phyloP scores from a whole-genome alignment of 1,140 invertebrate genomes.

The Drosophila santomea region DNA sequence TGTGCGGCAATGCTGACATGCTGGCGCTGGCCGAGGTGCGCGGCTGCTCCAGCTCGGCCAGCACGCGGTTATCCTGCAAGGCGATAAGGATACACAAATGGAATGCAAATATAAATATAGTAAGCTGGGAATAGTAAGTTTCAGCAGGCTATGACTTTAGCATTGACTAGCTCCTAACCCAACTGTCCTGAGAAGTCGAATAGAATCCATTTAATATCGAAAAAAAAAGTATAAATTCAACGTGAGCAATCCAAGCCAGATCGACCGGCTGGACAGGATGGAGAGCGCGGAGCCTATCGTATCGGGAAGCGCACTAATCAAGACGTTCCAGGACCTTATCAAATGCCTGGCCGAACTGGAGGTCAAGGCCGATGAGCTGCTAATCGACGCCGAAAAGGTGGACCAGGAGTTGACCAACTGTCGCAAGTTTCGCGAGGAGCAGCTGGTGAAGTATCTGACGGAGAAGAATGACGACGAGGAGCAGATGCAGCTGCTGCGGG shows the following conservation, averaged over 20 bases:
- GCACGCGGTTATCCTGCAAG: slow-evolving; percentile 89
- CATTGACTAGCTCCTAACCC: not conserved
- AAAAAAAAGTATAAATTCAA: slow-evolving; percentile 41
- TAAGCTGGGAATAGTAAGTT: not conserved
- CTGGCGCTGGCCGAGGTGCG: slow-evolving; percentile 86
- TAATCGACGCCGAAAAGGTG: slow-evolving; percentile 22
- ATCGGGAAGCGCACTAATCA: slow-evolving; percentile 6
- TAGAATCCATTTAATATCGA: not conserved
- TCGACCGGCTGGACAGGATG: slow-evolving; percentile 17
- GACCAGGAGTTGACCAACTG: slow-evolving; percentile 33
- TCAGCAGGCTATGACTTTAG: not conserved
- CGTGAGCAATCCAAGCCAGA: slow-evolving; percentile 10
- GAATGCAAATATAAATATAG: too few species aligned
- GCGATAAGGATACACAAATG: not conserved
- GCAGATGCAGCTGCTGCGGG: slow-evolving; percentile 48
- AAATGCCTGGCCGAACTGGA: slow-evolving; percentile 28
- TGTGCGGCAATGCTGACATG: slow-evolving; percentile 79
- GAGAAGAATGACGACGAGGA: slow-evolving; percentile 36
- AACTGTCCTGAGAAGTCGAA: not conserved
- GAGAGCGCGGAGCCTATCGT: not conserved
- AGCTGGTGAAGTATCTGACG: slow-evolving; percentile 52
- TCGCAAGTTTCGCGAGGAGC: slow-evolving; percentile 41
- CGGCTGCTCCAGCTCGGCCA: slow-evolving; percentile 95
- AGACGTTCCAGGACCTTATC: slow-evolving; percentile 13
- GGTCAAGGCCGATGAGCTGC: slow-evolving; percentile 14